Evolutionary conservation across 2,888 invertebrate species (phyloP), one percentile per base, ranked within the genome.

Genomic region (Nemoura dubitans): DNA sequence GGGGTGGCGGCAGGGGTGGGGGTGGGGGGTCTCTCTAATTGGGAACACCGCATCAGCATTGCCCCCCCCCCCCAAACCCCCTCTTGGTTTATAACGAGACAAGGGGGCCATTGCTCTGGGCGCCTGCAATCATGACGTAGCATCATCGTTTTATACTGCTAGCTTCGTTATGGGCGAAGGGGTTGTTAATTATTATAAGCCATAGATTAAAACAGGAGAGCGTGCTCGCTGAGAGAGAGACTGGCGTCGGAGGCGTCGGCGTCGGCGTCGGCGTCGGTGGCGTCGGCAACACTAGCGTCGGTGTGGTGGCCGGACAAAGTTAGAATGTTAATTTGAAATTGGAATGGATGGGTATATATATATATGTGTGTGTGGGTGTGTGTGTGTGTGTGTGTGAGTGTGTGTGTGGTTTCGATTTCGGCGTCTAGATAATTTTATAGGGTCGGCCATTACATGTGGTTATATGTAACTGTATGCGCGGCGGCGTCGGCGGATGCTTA

Each of bases 1-100:
- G 42, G 5, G 42, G 59, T 21, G 28, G 83, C 5, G 26, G 59
- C n/a, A 27, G 59, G 5, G 84, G 76, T 0, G 42, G 83, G 28
- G 81, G 81, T 81, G 21, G 84, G 84, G 84, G 76, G 26, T 21
- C 27, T 84, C 84, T 84, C 84, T 84, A 84, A 84, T 84, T 84
- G 84, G 84, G 84, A 84, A 84, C 84, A 84, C 84, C 84, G 84
- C 84, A 84, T 84, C 84, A 84, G 84, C 84, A 84, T 59, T 29
- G 30, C 21, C 81, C 81, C 81, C 81, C 30, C 14, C 16, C 21
- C 81, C 81, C 81, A n/a, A n/a, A n/a, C n/a, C n/a, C n/a, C n/a
- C n/a, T n/a, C 81, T 81, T 78, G 27, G 29, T 59, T 84, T 81
- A 59, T 84, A 84, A 84, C 84, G 84, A 84, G 84, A 84, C 84